Conservation (phyloP, 2,113 vertebrate species). For the Chamaetylas fuelleborni region DNA sequence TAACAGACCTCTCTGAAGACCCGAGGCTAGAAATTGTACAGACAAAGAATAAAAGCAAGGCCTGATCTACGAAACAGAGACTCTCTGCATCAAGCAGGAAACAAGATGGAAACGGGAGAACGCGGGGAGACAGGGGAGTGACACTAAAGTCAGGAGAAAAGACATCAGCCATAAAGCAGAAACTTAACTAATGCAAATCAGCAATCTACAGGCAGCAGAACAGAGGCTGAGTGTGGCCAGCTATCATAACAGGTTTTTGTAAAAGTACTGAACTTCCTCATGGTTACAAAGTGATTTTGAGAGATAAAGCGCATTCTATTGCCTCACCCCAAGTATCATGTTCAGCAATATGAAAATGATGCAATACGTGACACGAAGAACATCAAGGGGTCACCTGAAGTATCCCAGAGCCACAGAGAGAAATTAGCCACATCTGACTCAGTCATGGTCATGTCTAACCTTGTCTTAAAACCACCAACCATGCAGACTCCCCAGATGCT, state of each 20-base stretch:
- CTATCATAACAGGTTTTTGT: not conserved
- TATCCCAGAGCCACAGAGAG: not conserved
- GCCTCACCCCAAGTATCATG: not conserved
- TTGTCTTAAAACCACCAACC: not conserved
- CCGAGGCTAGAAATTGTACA: not conserved
- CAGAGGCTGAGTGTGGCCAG: not conserved
- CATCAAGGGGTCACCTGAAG: not conserved
- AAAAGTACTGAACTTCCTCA: not conserved
- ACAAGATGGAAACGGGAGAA: not conserved
- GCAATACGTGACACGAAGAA: fast-evolving
- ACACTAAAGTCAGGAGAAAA: not conserved
- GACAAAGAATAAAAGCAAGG: not conserved
- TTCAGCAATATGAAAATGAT: not conserved
- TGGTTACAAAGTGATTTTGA: not conserved
- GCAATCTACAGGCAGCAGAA: not conserved
- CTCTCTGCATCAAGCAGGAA: not conserved
- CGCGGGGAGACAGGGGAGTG: not conserved
- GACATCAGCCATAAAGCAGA: not conserved
- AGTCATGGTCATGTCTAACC: not conserved
- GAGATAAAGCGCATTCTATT: not conserved
- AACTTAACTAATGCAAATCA: not conserved
- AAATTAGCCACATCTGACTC: fast-evolving
- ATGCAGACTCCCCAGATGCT: not conserved
- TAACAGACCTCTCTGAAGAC: not conserved
- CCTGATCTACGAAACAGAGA: not conserved